A percentile compares a stretch with the other conserved stretches of the same genome.
Evolutionary conservation across 2,888 invertebrate genomes (phyloP).

Genomic region (Acanthacorydalis orientalis): DNA sequence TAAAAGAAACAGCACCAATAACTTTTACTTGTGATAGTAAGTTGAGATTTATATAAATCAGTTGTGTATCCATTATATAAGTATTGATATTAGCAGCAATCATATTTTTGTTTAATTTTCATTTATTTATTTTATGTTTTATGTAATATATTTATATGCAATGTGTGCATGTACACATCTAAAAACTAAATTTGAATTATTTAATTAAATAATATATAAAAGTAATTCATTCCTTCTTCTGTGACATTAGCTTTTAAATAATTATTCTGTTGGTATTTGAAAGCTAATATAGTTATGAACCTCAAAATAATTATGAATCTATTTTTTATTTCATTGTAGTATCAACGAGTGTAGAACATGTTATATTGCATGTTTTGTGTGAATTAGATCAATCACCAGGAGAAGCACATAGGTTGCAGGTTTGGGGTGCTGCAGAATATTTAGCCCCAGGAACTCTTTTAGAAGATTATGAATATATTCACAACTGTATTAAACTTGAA

Average conservation of each 20-base stretch:
- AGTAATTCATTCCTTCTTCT: background rate
- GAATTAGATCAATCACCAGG: conserved; percentile 45
- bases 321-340: conserved; percentile 38
- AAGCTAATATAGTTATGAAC: background rate
- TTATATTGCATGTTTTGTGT: conserved; percentile 68
- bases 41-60: conserved; percentile 14
- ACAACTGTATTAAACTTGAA: conserved; percentile 83
- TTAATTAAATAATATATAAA: no score
- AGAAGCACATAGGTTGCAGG: conserved; percentile 45
- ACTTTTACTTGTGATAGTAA: conserved; percentile 86
- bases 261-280: background rate
- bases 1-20: conserved; percentile 36
- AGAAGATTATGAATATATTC: conserved; percentile 83
- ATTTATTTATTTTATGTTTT: no score
- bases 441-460: conserved; percentile 66
- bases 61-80: no score
- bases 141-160: no score
- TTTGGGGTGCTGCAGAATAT: conserved; percentile 81
- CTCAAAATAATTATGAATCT: conserved; percentile 3
- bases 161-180: no score
- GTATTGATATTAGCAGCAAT: no score
- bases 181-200: no score
- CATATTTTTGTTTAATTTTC: no score
- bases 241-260: conserved; percentile 8
- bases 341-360: conserved; percentile 70